These are phyloP conservation scores for Machaerirhynchus nigripectus DNA, from an alignment of 2,113 vertebrate genomes.

Conservation along the genomic window DNA sequence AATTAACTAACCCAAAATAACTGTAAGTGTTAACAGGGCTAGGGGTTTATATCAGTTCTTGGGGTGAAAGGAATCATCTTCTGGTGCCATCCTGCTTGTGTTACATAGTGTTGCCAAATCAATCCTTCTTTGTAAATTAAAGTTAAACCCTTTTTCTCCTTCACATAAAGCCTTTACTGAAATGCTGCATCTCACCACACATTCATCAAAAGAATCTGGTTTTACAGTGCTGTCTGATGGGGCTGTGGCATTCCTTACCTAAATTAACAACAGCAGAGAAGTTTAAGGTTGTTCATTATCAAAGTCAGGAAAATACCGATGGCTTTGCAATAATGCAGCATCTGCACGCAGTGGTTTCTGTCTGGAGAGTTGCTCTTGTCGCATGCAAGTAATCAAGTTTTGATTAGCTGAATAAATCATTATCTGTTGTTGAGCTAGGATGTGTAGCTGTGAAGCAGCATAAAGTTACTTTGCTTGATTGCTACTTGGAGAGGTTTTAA, in stretches of 20 bases:
- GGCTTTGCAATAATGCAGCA: neutral
- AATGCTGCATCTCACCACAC: accelerated
- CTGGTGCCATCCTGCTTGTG: neutral
- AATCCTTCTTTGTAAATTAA: neutral
- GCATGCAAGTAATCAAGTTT: neutral
- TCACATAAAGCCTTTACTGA: neutral
- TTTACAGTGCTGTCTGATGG: neutral
- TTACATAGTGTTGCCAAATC: neutral
- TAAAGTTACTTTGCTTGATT: neutral
- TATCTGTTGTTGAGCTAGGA: neutral
- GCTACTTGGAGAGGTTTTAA: neutral
- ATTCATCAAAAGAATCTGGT: neutral
- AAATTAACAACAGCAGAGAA: neutral
- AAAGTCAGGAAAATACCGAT: neutral
- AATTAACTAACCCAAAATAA: neutral
- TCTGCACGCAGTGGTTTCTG: neutral
- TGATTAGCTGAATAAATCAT: neutral
- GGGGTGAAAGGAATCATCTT: neutral
- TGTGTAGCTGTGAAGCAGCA: neutral
- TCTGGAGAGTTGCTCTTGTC: neutral
- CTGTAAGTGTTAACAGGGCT: neutral
- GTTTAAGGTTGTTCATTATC: neutral
- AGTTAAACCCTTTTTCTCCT: neutral
- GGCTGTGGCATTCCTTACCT: neutral
- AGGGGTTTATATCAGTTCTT: neutral